These are phyloP conservation scores for Xanthorhoe spadicearia DNA, from an alignment of 2,888 invertebrate genomes.

Conservation along the genomic window DNA sequence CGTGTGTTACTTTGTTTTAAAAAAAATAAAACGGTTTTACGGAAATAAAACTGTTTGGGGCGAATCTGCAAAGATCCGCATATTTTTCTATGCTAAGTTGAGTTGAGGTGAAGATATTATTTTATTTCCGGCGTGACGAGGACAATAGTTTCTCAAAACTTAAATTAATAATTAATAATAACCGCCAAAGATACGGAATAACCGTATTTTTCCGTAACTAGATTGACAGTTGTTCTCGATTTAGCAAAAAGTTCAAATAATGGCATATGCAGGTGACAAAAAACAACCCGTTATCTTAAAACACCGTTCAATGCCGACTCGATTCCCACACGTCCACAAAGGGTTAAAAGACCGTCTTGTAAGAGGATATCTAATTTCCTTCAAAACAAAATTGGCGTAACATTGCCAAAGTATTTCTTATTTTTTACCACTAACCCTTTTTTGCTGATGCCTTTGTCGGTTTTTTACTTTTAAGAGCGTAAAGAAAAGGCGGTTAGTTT, in stretches of 20 bases:
- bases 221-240: neutral
- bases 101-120: too few species aligned
- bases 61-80: neutral
- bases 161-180: too few species aligned
- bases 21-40: constrained; percentile 19
- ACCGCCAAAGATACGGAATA: too few species aligned
- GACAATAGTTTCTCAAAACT: too few species aligned
- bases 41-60: neutral
- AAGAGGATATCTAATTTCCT: constrained; percentile 84
- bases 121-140: too few species aligned
- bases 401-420: constrained; percentile 70
- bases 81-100: too few species aligned
- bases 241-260: constrained; percentile 9
- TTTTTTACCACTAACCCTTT: constrained; percentile 68
- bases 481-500: constrained; percentile 85
- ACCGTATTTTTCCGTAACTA: too few species aligned
- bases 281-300: constrained; percentile 54
- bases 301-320: constrained; percentile 50
- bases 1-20: constrained; percentile 32
- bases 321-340: constrained; percentile 79
- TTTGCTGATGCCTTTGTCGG: constrained; percentile 71
- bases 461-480: constrained; percentile 70
- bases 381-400: constrained; percentile 84
- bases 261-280: constrained; percentile 55
- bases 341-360: constrained; percentile 75